These are phyloP conservation scores for Hipparchia sbordonii DNA, from an alignment of 2,888 invertebrate genomes.

Conservation along the genomic window DNA sequence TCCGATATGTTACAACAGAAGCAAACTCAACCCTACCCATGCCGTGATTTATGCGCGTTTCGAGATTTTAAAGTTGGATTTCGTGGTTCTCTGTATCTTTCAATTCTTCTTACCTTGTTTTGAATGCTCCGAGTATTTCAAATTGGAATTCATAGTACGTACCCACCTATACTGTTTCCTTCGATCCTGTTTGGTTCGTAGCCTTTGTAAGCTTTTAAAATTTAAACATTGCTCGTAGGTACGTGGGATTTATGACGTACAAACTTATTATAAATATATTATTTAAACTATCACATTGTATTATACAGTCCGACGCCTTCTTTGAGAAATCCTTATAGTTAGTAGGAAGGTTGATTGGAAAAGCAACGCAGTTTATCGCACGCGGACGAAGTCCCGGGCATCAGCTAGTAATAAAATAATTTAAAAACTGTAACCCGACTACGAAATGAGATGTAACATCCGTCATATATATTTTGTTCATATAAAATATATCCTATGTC, in stretches of 20 bases:
- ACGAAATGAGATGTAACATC: no score
- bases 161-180: background rate
- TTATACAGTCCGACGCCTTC: no score
- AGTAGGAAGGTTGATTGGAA: no score
- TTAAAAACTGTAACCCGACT: no score
- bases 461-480: no score
- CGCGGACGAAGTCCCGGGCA: no score
- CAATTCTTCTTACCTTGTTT: background rate
- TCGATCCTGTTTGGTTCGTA: background rate
- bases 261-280: background rate
- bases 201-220: background rate
- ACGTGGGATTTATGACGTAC: background rate
- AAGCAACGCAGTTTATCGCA: no score
- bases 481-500: no score
- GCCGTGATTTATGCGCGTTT: conserved; percentile 7
- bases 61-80: conserved; percentile 23
- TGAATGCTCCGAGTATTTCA: background rate
- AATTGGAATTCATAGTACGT: conserved; percentile 4
- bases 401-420: no score
- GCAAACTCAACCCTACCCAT: conserved; percentile 23
- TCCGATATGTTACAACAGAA: conserved; percentile 31
- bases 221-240: no score
- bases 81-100: conserved; percentile 12
- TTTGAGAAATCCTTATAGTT: no score
- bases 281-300: background rate